phyloP scores from a whole-genome alignment of 2,888 invertebrate genomes.

The Antheraea assamensis region DNA sequence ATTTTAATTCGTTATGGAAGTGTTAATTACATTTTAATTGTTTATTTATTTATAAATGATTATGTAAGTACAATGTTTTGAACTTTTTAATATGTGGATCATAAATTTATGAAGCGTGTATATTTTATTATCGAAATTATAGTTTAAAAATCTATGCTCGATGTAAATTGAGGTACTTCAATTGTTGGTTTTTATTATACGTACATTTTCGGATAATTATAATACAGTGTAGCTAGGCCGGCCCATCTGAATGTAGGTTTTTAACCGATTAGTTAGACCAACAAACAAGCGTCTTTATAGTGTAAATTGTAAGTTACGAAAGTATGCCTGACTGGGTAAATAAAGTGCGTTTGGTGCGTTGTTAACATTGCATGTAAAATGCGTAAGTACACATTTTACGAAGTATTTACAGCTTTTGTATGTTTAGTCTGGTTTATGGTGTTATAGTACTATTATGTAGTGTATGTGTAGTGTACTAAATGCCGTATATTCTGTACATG shows the following conservation, averaged over 20 bases:
- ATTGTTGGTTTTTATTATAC: background rate
- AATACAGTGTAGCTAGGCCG: background rate
- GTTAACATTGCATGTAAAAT: background rate
- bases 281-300: background rate
- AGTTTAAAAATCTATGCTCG: too few relatives aligned
- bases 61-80: background rate
- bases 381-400: background rate
- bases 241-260: slow-evolving; percentile 18
- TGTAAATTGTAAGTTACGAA: slow-evolving; percentile 1
- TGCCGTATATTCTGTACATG: background rate
- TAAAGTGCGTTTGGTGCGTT: slow-evolving; percentile 9
- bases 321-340: background rate
- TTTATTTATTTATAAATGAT: too few relatives aligned
- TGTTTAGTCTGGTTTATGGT: background rate
- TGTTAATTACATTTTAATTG: background rate
- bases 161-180: too few relatives aligned
- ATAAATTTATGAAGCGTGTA: too few relatives aligned
- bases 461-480: background rate
- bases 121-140: too few relatives aligned
- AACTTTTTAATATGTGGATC: background rate
- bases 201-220: background rate
- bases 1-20: background rate
- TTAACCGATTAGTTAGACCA: slow-evolving; percentile 2
- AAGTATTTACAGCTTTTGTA: background rate
- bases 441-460: background rate